phyloP scores from a whole-genome alignment of 2,797 vertebrate species.

The Gallinago stenura region DNA sequence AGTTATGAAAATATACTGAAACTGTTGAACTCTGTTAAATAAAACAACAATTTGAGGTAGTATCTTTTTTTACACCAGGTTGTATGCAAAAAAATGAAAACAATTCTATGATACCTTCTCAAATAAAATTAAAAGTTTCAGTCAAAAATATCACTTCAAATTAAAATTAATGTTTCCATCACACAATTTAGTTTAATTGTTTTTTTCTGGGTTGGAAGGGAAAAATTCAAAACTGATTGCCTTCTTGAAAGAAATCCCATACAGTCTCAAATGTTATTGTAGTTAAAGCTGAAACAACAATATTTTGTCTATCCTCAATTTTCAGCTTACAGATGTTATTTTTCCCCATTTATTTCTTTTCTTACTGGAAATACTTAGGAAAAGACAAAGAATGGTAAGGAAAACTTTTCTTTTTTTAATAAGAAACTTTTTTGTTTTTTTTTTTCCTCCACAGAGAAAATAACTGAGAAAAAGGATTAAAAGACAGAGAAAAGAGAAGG shows the following conservation, averaged over 20 bases:
- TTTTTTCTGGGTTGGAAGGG: not conserved
- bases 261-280: not conserved
- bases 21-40: not conserved
- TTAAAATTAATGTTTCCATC: not conserved
- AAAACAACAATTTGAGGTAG: not conserved
- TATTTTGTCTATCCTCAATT: not conserved
- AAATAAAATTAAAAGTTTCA: not conserved
- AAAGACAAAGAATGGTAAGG: not conserved
- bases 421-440: no score
- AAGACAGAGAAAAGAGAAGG: not conserved
- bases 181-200: not conserved
- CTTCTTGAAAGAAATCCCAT: not conserved
- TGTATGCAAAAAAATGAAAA: not conserved
- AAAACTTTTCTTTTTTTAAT: not conserved
- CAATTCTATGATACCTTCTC: fast-evolving
- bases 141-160: not conserved
- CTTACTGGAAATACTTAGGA: not conserved
- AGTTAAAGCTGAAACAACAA: not conserved
- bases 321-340: not conserved
- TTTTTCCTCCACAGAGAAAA: fast-evolving
- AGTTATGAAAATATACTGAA: not conserved
- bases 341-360: not conserved
- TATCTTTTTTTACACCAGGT: not conserved
- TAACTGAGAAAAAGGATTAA: fast-evolving
- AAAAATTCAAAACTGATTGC: not conserved